A percentile compares a stretch with the other conserved stretches of the same genome.
Evolutionary conservation across 2,888 invertebrate genomes (phyloP).

Genomic region (Trachelus iudaicus): DNA sequence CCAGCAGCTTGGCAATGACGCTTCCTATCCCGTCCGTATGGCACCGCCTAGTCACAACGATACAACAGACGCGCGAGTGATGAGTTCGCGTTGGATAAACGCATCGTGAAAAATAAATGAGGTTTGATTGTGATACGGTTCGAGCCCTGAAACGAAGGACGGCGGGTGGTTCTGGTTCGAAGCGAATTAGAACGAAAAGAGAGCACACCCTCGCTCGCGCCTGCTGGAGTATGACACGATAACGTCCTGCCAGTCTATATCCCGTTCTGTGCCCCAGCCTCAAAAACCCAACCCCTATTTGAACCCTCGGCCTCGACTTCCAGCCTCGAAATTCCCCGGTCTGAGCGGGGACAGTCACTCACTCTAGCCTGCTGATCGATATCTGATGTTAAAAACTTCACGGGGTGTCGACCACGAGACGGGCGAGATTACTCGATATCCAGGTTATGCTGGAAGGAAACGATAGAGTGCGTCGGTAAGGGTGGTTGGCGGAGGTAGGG

Average conservation of each 20-base stretch:
- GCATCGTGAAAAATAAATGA: slow-evolving; percentile 49
- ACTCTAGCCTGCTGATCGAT: slow-evolving; percentile 35
- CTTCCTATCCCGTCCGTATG: neutral
- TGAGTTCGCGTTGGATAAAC: slow-evolving; percentile 28
- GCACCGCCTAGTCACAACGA: neutral
- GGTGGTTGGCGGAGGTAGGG: neutral
- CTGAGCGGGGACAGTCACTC: neutral
- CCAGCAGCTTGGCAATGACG: neutral
- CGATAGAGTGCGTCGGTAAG: neutral
- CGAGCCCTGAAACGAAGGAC: neutral
- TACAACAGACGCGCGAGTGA: slow-evolving; percentile 1
- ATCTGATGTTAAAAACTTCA: slow-evolving; percentile 38
- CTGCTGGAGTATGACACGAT: slow-evolving; percentile 45
- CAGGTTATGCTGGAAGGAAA: neutral
- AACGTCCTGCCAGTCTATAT: slow-evolving; percentile 30
- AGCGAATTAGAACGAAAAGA: slow-evolving; percentile 50
- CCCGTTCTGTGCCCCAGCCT: neutral
- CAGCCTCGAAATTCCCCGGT: slow-evolving; percentile 11
- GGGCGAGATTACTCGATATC: neutral
- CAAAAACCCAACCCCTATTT: neutral
- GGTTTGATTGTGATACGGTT: slow-evolving; percentile 39
- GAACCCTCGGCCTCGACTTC: slow-evolving; percentile 31
- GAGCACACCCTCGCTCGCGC: slow-evolving; percentile 32
- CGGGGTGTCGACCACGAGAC: slow-evolving; percentile 9
- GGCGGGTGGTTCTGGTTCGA: slow-evolving; percentile 33